Evolutionary conservation across 2,113 vertebrate genomes (phyloP), one percentile per base, ranked within the genome.

Genomic region (Callipepla squamata): DNA sequence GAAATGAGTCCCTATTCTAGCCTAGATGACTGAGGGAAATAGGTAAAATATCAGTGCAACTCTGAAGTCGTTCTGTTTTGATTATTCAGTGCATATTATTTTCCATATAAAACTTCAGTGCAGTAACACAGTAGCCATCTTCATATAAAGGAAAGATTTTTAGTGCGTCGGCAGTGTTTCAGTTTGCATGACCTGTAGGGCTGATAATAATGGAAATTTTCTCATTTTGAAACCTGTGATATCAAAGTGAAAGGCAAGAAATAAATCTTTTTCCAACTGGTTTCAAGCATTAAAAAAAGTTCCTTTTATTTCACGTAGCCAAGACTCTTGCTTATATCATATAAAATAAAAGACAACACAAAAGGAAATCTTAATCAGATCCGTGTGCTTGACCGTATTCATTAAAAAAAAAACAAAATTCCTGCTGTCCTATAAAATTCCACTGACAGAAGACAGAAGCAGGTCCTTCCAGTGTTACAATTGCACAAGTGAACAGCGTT

Each of bases 211-310:
- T 82, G 92, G 94, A 92, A 92, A 81, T 58, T 28, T 36, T 79
- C 53, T 90, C 67, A 92, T 95, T 82, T 89, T 32, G 65, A 92
- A 96, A 95, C 81, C 36, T 66, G 51, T 79, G 45, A 42, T 63
- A 73, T 34, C 48, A 93, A 55, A 91, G 66, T 79, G 66, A 77
- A 90, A 92, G 80, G 34, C 50, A 83, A 88, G 68, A 85, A 83
- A 85, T 18, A 91, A 92, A 20, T 88, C 53, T 44, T 84, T 84
- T 47, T 89, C 47, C 61, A 74, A 7, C 7, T 76, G 66, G 20
- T 55, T 87, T 63, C 75, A 87, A 58, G 53, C 63, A 76, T 58
- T 80, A 59, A 48, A 76, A 91, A 62, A 18, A 1, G 18, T 61
- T 18, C 13, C 79, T 19, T 4, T 80, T 69, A 45, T 42, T 91